These are phyloP conservation scores for Elachura formosa DNA, from an alignment of 2,113 vertebrate species.

Conservation along the genomic window DNA sequence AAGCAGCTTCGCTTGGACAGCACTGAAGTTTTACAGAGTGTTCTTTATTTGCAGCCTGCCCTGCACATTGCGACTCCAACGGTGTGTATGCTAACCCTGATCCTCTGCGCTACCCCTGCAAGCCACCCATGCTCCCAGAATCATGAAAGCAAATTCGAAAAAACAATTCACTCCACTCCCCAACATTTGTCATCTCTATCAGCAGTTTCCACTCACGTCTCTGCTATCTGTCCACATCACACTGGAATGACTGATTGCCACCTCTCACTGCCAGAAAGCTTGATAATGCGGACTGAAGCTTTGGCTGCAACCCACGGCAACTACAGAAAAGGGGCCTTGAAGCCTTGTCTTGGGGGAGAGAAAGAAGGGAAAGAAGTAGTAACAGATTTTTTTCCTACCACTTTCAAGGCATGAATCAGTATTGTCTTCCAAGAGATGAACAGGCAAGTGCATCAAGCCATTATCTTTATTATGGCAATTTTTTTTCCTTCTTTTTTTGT, in stretches of 20 bases:
- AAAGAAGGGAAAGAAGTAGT: not conserved
- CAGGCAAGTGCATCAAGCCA: not conserved
- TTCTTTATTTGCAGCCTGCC: not conserved
- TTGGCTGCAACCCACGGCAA: not conserved
- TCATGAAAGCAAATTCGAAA: no score
- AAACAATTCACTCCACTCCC: not conserved
- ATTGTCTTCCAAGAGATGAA: not conserved
- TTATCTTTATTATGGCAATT: not conserved
- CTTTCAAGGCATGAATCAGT: not conserved
- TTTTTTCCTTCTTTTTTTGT: accelerated
- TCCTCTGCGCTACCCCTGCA: not conserved
- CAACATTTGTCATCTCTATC: slow-evolving; percentile 16
- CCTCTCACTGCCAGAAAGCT: not conserved
- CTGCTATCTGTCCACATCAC: slow-evolving; percentile 36
- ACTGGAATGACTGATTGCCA: slow-evolving; percentile 10
- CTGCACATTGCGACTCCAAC: not conserved
- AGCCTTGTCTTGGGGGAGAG: not conserved
- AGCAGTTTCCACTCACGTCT: not conserved
- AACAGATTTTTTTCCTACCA: not conserved
- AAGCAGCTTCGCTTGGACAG: not conserved
- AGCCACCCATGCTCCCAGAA: not conserved
- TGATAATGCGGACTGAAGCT: not conserved
- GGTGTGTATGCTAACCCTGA: accelerated
- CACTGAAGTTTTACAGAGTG: not conserved
- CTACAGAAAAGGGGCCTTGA: not conserved